Base-by-base conservation (phyloP, 2,113 vertebrate species). In the human (Homo sapiens) region DNA sequence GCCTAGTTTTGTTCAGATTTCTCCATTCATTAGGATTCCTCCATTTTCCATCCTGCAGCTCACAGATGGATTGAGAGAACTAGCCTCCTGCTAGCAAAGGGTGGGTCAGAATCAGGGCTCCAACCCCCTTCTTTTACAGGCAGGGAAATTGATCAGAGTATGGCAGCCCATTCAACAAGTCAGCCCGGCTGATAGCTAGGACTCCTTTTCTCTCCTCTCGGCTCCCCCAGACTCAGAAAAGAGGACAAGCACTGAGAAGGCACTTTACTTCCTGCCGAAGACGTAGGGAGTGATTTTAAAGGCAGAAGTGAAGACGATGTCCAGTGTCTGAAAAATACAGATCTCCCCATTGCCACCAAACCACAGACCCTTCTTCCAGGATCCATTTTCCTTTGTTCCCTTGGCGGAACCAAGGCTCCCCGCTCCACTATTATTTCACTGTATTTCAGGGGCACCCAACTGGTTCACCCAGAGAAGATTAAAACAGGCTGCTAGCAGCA, bases 401-500 rank as follows among this genome's bases (percentile, higher is more conserved):
- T 64, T 13, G 81, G 70, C 2, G 0, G 5, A 17, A 14, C 27
- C 8, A 7, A 7, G 57, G 11, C 14, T 40, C 9, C 55, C 23
- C 1, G 1, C n/a, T 76, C 87, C 6, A 0, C 80, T 73, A 12
- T 55, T 20, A 85, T 40, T 48, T 75, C 32, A 1, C 88, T 88
- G 6, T 27, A 22, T 68, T 86, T 80, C 1, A 0, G 64, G 70
- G 66, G 8, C 40, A 61, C 35, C 40, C 17, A 8, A 10, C 23
- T 40, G 40, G 11, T 52, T 79, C 66, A 17, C 55, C 55, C 50
- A 35, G 52, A 96, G 32, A 86, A 66, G 76, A 94, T 11, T 32
- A 80, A 59, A 61, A 38, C 43, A 25, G 0, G 0, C 3, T 1
- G 50, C 61, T 20, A 4, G 30, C n/a, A 25, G 59, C 30, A 3